These are phyloP conservation scores for Hipparchia semele DNA, from an alignment of 2,888 invertebrate species.

Conservation along the genomic window DNA sequence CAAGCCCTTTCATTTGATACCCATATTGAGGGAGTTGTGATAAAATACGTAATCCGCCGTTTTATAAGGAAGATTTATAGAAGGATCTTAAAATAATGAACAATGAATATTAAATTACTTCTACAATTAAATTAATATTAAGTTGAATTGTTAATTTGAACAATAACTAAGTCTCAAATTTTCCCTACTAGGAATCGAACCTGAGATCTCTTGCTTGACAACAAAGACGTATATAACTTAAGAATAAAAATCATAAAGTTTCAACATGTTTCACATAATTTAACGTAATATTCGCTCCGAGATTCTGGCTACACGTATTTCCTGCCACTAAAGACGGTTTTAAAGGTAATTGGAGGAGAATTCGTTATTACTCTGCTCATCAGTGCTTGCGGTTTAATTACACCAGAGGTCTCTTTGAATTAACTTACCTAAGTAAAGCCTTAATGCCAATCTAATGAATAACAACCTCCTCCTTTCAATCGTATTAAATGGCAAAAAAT, in stretches of 20 bases:
- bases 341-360: constrained; percentile 37
- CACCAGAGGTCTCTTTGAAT: constrained; percentile 29
- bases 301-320: not conserved
- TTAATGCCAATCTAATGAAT: constrained; percentile 23
- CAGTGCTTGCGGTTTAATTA: constrained; percentile 36
- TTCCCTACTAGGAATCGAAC: too few species aligned
- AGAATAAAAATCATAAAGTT: not conserved
- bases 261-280: not conserved
- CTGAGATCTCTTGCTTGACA: too few species aligned
- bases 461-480: constrained; percentile 8
- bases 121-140: too few species aligned
- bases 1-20: too few species aligned
- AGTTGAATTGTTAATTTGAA: too few species aligned
- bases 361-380: constrained; percentile 46
- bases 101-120: too few species aligned
- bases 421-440: constrained; percentile 13
- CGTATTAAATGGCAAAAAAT: not conserved
- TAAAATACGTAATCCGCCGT: too few species aligned
- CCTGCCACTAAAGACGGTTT: constrained; percentile 14
- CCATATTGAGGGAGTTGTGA: too few species aligned
- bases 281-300: not conserved
- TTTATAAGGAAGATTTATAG: too few species aligned
- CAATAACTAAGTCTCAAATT: too few species aligned
- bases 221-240: too few species aligned
- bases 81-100: too few species aligned